Percentiles rank a stretch among this genome's conserved stretches.
Conservation (phyloP, 2,113 vertebrate genomes). For the Otis tarda region DNA sequence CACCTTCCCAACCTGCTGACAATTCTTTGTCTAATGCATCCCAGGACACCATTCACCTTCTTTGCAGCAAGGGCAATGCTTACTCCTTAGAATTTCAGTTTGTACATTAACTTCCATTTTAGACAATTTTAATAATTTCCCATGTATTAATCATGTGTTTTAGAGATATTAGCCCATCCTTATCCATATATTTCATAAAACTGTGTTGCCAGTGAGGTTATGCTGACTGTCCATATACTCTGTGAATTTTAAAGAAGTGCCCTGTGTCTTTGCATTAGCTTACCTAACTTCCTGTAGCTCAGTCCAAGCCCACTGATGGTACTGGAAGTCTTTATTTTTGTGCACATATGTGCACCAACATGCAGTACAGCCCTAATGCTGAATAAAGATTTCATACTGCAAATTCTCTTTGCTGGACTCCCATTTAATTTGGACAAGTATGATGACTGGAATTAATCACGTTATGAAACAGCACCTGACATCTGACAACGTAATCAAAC, state of each 20-base stretch:
- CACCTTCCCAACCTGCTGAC: background rate
- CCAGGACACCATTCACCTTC: background rate
- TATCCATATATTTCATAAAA: background rate
- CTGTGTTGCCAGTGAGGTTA: background rate
- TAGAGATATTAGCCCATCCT: background rate
- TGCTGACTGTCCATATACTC: background rate
- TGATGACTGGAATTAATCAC: background rate
- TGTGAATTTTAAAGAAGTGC: background rate
- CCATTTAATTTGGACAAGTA: background rate
- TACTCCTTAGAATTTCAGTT: background rate
- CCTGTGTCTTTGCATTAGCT: background rate
- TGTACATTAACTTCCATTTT: background rate
- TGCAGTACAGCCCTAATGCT: background rate
- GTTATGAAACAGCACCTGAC: background rate
- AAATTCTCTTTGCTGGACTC: background rate
- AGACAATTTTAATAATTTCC: background rate
- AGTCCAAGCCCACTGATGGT: background rate
- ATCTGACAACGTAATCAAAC: background rate
- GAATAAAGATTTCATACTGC: background rate
- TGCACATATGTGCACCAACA: background rate
- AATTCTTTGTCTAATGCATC: background rate
- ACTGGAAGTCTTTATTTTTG: background rate
- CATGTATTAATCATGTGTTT: background rate
- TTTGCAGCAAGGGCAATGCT: background rate
- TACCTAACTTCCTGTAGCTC: background rate